Evolutionary conservation across 2,797 vertebrate species (phyloP).

Genomic region (Macropodus opercularis): DNA sequence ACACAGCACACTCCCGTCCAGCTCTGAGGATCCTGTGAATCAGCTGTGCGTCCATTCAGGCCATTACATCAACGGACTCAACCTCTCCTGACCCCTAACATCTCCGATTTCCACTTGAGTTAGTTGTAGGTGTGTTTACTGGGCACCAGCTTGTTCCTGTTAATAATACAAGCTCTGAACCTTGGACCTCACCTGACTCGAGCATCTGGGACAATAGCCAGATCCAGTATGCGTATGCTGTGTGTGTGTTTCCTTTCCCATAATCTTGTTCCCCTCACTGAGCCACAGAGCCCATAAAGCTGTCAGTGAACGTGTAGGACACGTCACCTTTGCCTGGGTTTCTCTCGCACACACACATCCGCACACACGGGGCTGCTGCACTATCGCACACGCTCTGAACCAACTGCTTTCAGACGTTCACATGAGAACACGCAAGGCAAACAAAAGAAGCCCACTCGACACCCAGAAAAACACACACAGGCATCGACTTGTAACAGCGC

Average conservation of each 20-base stretch:
- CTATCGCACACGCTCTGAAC: slow-evolving; percentile 29
- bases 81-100: slow-evolving; percentile 47
- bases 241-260: slow-evolving; percentile 80
- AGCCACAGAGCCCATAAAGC: slow-evolving; percentile 86
- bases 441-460: slow-evolving; percentile 41
- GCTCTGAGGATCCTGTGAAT: slow-evolving; percentile 22
- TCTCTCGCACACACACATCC: slow-evolving; percentile 64
- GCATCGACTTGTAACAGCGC: too few relatives aligned
- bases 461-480: neutral
- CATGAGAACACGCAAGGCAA: slow-evolving; percentile 31
- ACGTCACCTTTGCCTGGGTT: slow-evolving; percentile 85
- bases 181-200: slow-evolving; percentile 89
- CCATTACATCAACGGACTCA: slow-evolving; percentile 42
- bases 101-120: slow-evolving; percentile 80
- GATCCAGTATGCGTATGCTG: slow-evolving; percentile 53
- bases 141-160: slow-evolving; percentile 86
- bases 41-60: slow-evolving; percentile 44
- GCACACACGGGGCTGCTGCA: slow-evolving; percentile 21
- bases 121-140: slow-evolving; percentile 82
- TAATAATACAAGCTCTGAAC: slow-evolving; percentile 85
- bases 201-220: slow-evolving; percentile 86
- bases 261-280: slow-evolving; percentile 85
- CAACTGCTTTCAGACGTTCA: slow-evolving; percentile 50
- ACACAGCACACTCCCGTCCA: neutral
- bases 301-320: slow-evolving; percentile 88